Conservation (phyloP, 30 jellyfish, hydroid and myxozoan species). For the Sanderia malayensis region DNA sequence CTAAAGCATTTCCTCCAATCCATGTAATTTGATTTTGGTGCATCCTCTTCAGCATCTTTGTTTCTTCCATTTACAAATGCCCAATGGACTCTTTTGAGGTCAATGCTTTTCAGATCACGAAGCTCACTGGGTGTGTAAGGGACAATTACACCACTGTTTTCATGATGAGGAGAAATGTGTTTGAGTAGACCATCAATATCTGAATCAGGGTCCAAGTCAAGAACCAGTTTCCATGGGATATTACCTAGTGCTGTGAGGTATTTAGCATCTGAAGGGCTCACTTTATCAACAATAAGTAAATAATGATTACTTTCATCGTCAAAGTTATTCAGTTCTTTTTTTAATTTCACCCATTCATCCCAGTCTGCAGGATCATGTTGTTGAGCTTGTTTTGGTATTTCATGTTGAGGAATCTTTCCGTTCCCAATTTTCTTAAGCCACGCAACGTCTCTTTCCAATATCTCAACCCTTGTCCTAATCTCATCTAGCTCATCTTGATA, state of each 20-base stretch:
- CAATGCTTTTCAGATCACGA: neutral
- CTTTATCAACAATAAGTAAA: conserved; percentile 18
- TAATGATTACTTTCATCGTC: conserved; percentile 34
- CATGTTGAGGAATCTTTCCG: neutral
- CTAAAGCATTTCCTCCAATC: conserved; percentile 24
- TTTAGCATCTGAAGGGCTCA: neutral
- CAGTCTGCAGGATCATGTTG: conserved; percentile 14
- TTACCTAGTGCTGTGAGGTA: conserved; percentile 10
- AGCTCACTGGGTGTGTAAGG: conserved; percentile 24
- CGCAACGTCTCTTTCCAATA: no score
- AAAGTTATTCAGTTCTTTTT: conserved; percentile 11
- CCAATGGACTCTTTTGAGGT: conserved; percentile 41
- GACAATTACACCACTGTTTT: conserved; percentile 22
- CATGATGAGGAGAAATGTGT: conserved; percentile 16
- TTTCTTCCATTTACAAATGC: conserved; percentile 31
- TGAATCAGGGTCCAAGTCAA: conserved; percentile 44
- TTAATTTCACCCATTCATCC: conserved; percentile 51
- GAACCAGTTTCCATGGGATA: conserved; percentile 39
- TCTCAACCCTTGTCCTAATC: no score
- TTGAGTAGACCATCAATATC: conserved; percentile 34
- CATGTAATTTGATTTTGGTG: conserved; percentile 8
- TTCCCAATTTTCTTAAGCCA: no score
- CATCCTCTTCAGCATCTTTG: conserved; percentile 16
- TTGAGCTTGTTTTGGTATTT: conserved; percentile 22
- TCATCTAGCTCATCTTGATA: conserved; percentile 13